These are phyloP conservation scores for Acronicta alni DNA, from an alignment of 2,888 invertebrate species.

Conservation along the genomic window DNA sequence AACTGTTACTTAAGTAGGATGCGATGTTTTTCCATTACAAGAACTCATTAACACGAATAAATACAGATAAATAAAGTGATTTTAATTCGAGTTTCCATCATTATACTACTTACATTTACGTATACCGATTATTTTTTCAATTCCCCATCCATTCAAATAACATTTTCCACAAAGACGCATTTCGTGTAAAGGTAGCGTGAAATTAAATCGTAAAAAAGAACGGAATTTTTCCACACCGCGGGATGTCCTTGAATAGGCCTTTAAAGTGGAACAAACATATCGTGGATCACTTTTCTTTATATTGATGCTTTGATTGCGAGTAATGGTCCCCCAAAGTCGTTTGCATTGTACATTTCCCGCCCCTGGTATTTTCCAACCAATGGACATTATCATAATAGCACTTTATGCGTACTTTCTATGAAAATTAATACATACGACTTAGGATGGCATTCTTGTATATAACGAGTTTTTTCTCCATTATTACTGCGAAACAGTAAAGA, in stretches of 20 bases:
- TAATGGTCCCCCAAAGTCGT: constrained; percentile 48
- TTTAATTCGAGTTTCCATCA: not conserved
- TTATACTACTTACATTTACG: not conserved
- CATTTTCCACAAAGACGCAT: constrained; percentile 41
- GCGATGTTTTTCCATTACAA: no score
- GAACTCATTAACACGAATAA: not conserved
- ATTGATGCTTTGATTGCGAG: constrained; percentile 55
- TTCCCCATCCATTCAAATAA: constrained; percentile 41
- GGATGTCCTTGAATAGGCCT: constrained; percentile 39
- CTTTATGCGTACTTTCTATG: constrained; percentile 59
- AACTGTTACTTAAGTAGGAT: no score
- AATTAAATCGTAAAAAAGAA: constrained; percentile 53
- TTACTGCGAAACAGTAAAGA: constrained; percentile 10
- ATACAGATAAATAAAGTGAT: not conserved
- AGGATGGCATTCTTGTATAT: constrained; percentile 53
- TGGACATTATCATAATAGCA: constrained; percentile 55
- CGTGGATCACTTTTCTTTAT: constrained; percentile 48
- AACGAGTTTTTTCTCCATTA: constrained; percentile 21
- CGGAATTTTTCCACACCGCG: constrained; percentile 37
- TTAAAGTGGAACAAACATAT: constrained; percentile 50
- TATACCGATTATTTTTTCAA: constrained; percentile 17
- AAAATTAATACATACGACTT: constrained; percentile 64
- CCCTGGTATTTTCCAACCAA: constrained; percentile 52
- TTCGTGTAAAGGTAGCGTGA: constrained; percentile 44
- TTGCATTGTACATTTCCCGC: constrained; percentile 55